Evolutionary conservation across 2,888 invertebrate genomes (phyloP).

Genomic region (Oxycera nigricornis): DNA sequence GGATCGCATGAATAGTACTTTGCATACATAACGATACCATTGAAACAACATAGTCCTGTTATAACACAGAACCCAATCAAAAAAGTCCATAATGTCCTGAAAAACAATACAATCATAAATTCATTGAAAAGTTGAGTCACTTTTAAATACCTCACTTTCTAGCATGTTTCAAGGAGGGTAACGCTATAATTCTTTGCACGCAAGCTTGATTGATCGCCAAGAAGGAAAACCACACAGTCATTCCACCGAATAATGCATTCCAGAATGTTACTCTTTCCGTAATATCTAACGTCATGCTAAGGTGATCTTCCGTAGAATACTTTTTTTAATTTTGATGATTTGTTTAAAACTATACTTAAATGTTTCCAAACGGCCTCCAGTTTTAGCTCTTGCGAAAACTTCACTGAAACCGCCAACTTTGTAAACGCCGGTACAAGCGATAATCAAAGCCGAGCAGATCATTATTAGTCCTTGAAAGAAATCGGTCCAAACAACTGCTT

Average conservation of each 20-base stretch:
- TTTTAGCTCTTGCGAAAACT: constrained; percentile 51
- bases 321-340: neutral
- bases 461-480: constrained; percentile 55
- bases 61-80: constrained; percentile 64
- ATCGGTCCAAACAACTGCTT: constrained; percentile 61
- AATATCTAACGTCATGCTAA: constrained; percentile 63
- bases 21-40: constrained; percentile 64
- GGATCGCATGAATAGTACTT: constrained; percentile 67
- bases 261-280: constrained; percentile 69
- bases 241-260: constrained; percentile 67
- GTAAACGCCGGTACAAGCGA: constrained; percentile 53
- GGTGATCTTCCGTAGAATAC: neutral
- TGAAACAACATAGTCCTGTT: constrained; percentile 64
- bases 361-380: constrained; percentile 52
- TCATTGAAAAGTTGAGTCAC: neutral
- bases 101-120: neutral
- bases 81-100: constrained; percentile 64
- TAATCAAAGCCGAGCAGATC: constrained; percentile 52
- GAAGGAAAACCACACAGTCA: constrained; percentile 67
- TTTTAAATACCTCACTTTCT: constrained; percentile 57
- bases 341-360: constrained; percentile 51
- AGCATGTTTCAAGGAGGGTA: constrained; percentile 65
- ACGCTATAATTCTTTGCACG: constrained; percentile 70
- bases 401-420: constrained; percentile 54
- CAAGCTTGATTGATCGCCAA: constrained; percentile 72